Evolutionary conservation across 1,140 invertebrate genomes (phyloP).

Genomic region (Sycophila sp.): DNA sequence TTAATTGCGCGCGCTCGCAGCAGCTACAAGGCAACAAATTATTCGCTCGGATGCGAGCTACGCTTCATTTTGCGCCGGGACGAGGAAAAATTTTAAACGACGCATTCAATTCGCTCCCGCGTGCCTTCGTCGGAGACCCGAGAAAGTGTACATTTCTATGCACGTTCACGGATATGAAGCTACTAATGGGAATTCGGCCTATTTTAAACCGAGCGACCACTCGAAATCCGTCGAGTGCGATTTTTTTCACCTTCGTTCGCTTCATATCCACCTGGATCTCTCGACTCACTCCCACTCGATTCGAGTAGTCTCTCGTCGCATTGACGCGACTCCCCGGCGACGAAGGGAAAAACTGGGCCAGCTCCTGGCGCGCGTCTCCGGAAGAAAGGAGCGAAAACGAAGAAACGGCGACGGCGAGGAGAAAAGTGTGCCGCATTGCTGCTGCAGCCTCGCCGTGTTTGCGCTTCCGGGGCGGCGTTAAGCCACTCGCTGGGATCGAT

Average conservation of each 20-base stretch:
- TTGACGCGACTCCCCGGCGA: background rate
- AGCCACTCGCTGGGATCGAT: conserved; percentile 31
- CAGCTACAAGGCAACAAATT: no score
- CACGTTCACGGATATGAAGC: no score
- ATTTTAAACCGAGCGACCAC: no score
- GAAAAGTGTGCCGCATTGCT: conserved; percentile 1
- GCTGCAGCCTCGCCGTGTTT: background rate
- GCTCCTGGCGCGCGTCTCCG: no score
- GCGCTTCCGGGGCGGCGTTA: background rate
- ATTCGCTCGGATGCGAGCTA: no score
- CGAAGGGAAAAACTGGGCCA: no score
- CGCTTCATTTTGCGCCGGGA: no score
- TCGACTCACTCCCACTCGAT: background rate
- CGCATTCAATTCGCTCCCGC: background rate
- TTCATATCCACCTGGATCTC: background rate
- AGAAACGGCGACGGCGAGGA: no score
- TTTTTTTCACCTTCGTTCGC: background rate
- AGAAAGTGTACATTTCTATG: no score
- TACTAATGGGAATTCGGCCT: no score
- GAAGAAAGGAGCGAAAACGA: no score
- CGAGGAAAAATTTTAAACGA: no score
- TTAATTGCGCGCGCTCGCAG: conserved; percentile 21
- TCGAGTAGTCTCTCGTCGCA: background rate
- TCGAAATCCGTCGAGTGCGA: background rate
- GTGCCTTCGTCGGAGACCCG: background rate